Evolutionary conservation across 2,888 invertebrate genomes (phyloP), one percentile per base, ranked within the genome.

Genomic region (Chymomyza amoena): DNA sequence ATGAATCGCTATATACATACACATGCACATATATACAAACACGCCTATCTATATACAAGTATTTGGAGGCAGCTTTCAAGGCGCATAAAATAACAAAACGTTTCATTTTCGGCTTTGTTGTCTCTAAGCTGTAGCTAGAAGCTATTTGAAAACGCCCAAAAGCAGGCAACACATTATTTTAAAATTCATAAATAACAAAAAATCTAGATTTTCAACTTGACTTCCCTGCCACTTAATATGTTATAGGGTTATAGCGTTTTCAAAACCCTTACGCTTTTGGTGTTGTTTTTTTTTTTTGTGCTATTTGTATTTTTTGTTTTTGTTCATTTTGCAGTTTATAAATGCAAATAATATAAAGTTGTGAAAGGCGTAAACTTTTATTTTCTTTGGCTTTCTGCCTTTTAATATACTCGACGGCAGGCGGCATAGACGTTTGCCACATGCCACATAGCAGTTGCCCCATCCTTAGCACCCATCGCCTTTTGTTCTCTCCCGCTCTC

Each of bases 281-380:
- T 68, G 16, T 72, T 70, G 56, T 60, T 61, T 20, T 60, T 20
- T 61, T 56, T 20, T 56, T 71, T 67, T 73, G 66, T 71, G 60
- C n/a, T n/a, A n/a, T 61, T 20, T 36, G 15, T 16, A 52, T 52
- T 20, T 56, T 71, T 67, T 73, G 65, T 70, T 56, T 25, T 72
- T 79, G 69, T 77, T 71, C 68, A 80, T 83, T 83, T 79, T 82
- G 75, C 80, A 86, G 87, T 77, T 75, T 84, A 86, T 77, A 86
- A 88, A 88, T 84, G 73, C 69, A 77, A 88, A 84, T 86, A 85
- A 85, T 87, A 83, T 83, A 79, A 64, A 25, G 63, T 64, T 20
- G 50, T 6, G 25, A 54, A 64, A n/a, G 25, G 51, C 60, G 60
- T 32, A 54, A 54, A 54, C n/a, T 61, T 61, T 61, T 61, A 28